Evolutionary conservation across 2,113 vertebrate genomes (phyloP), one percentile per base, ranked within the genome.

Genomic region (Malurus melanocephalus): DNA sequence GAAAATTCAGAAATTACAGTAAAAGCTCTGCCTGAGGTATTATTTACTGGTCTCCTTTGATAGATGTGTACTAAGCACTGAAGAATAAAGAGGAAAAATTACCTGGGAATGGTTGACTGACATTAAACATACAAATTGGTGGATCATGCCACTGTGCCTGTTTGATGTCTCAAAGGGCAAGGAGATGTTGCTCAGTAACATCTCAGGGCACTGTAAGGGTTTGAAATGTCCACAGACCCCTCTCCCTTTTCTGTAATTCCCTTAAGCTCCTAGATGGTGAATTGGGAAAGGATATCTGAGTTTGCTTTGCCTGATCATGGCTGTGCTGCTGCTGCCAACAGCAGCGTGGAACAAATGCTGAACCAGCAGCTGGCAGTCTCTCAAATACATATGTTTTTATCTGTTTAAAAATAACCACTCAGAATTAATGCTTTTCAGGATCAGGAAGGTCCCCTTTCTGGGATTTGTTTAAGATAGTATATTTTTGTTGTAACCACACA

Each of bases 1-100:
- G 49, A 61, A 83, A 94, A 74, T 65, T 53, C 81, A 76, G 78
- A 80, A 81, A 88, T 96, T 88, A 49, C n/a, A 49, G 67, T 48
- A 85, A 85, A 87, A 94, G 43, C 35, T 65, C 40, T 52, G 48
- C 87, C 27, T 0, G 5, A 77, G 73, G 56, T 64, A 51, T 57
- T 85, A 59, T 87, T 90, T 88, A 72, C 61, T 79, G 69, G 21
- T 12, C 6, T 85, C 45, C 24, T 69, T 88, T 75, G 40, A 78
- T 45, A 91, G 64, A 66, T 23, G 7, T 38, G 23, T 46, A 52
- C n/a, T 43, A 53, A 84, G 32, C 22, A 55, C 12, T 53, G 61
- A 76, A 57, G 52, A 92, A 75, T 43, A 71, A 6, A 18, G 26
- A 14, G 7, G 9, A 0, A 1, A 24, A 42, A 59, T 28, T 15